Base-by-base conservation (phyloP, 2,888 invertebrate species). In the Falcaria lacertinaria region DNA sequence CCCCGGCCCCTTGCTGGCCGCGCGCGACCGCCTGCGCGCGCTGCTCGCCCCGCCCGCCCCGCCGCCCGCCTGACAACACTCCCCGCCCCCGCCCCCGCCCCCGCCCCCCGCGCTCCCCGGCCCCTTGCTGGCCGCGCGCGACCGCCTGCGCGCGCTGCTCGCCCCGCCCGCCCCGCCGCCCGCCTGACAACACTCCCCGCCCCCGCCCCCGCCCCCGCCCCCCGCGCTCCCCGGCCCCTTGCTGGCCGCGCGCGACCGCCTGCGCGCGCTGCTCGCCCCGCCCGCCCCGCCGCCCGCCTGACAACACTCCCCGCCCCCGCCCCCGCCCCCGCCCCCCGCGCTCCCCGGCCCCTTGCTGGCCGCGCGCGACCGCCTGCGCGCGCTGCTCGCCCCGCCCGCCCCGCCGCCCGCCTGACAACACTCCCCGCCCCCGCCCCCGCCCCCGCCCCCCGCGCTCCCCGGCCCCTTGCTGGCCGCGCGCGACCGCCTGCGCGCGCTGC, bases 91-190 rank as follows among this genome's bases (percentile, higher is more conserved):
- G 22, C 41, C 11, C 15, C 34, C 40, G 15, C 25, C 15, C 25
- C 34, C 32, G 14, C 19, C 25, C 15, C n/a, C 16, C n/a, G n/a
- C n/a, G n/a, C n/a, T n/a, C n/a, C n/a, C n/a, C n/a, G n/a, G n/a
- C n/a, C n/a, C n/a, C n/a, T n/a, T n/a, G n/a, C n/a, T n/a, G n/a
- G n/a, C n/a, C n/a, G n/a, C 3, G 19, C 19, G 19, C 19, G 19
- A 6, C 19, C 38, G 38, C 58, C 57, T 60, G 5, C 39, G 34
- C 0, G 34, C 49, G 14, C 61, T 57, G 43, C 52, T 41, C 38
- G 48, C 41, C 19, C 54, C 45, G 15, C 40, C 33, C 17, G 40
- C 11, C 15, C 34, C 40, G 15, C 25, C 15, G 19, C 34, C 32
- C 3, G 19, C 19, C 4, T 6, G 19, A 6, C 19, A 0, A 33